phyloP scores from a whole-genome alignment of 2,797 vertebrate species.

The Argentina silus region DNA sequence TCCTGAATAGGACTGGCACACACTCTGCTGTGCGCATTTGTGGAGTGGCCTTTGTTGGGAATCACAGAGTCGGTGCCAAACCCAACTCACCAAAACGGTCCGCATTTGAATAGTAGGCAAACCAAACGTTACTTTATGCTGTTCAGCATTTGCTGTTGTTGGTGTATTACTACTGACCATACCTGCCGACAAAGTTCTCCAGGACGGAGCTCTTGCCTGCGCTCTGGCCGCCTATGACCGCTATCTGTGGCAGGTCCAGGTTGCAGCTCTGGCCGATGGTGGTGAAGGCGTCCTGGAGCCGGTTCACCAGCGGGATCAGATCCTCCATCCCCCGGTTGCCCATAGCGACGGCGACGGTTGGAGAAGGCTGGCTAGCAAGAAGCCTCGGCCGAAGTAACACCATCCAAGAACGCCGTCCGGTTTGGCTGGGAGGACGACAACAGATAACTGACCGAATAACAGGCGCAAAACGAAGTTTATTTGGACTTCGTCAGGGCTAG shows the following conservation, averaged over 20 bases:
- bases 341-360: slow-evolving; percentile 66
- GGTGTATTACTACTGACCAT: too few species aligned
- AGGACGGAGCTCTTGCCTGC: slow-evolving; percentile 94
- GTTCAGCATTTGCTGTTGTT: too few species aligned
- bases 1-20: not conserved
- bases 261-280: slow-evolving; percentile 83
- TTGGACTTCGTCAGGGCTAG: too few species aligned
- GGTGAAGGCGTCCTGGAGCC: slow-evolving; percentile 88
- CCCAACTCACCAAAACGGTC: not conserved
- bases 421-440: too few species aligned
- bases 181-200: slow-evolving; percentile 96
- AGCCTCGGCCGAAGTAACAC: slow-evolving; percentile 3
- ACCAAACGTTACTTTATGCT: too few species aligned
- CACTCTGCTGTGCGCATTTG: not conserved
- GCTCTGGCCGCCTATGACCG: slow-evolving; percentile 93
- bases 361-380: slow-evolving; percentile 25
- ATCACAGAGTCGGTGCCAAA: not conserved
- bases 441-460: too few species aligned
- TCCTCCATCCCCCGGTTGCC: slow-evolving; percentile 91
- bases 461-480: too few species aligned
- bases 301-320: slow-evolving; percentile 91
- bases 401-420: slow-evolving; percentile 11
- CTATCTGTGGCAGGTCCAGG: slow-evolving; percentile 91
- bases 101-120: not conserved
- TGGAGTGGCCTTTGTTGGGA: not conserved